Evolutionary conservation across 2,888 invertebrate genomes (phyloP), one percentile per base, ranked within the genome.

Genomic region (Drosophila siamana): DNA sequence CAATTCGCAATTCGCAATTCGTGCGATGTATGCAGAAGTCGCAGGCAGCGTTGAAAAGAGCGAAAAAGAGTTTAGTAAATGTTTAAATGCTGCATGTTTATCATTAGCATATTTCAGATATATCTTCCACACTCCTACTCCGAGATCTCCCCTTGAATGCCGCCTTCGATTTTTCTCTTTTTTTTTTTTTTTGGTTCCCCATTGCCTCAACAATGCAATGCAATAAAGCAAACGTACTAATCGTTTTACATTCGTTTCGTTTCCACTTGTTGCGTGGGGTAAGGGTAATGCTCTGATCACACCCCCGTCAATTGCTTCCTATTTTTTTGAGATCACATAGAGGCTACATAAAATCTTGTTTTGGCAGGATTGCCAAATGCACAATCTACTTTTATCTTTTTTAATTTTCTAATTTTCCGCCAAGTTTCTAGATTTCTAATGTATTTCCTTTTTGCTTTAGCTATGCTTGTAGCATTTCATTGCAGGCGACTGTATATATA

Each of bases 71-170:
- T 30, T 36, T 30, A 38, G 33, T 44, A 43, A 70, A 62, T 69
- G 71, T 50, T 54, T 54, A 36, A 51, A 51, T 59, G 69, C 44
- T 69, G 44, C 54, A 50, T 74, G 78, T 56, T 74, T 69, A 74
- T 77, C 60, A 81, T 81, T 81, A 69, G 78, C 82, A 81, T 76
- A 76, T 77, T 74, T 64, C 16, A 60, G 64, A 40, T 50, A 38
- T 38, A 41, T 60, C 57, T n/a, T 15, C 33, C 9, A 7, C 19
- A 11, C n/a, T 22, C 13, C n/a, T 9, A 19, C 56, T 13, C 13
- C 33, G 7, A 16, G 7, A 3, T 8, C 26, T 3, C n/a, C 7
- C 8, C 22, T 24, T 36, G 5, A 22, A 11, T n/a, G 1, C 4
- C 40, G 38, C 26, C 13, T 28, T 11, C 28, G n/a, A n/a, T n/a